Evolutionary conservation across 2,888 invertebrate genomes (phyloP).

Genomic region (Antheraea assamensis): DNA sequence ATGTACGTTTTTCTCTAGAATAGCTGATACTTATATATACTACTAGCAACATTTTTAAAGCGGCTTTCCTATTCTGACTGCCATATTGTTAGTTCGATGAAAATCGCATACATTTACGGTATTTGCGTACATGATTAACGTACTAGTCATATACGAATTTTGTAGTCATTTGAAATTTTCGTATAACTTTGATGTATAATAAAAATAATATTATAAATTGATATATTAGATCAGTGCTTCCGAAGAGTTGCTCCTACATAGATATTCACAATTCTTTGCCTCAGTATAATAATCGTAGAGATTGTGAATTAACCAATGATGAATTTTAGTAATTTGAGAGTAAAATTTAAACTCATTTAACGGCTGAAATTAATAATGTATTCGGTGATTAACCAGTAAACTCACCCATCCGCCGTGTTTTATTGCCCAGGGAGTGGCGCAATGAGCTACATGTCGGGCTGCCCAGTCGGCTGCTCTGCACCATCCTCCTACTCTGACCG

Average conservation of each 20-base stretch:
- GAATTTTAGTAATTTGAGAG: neutral
- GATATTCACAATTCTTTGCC: too few species aligned
- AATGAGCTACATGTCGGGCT: constrained; percentile 77
- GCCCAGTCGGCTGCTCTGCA: constrained; percentile 82
- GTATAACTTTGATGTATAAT: too few species aligned
- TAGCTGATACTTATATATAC: too few species aligned
- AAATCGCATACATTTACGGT: neutral
- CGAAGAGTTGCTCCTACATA: too few species aligned
- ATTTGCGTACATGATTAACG: neutral
- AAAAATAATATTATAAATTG: too few species aligned
- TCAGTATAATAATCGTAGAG: too few species aligned
- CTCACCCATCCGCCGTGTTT: constrained; percentile 83
- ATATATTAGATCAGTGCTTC: too few species aligned
- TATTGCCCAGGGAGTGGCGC: constrained; percentile 81
- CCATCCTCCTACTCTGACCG: constrained; percentile 73
- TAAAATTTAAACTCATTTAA: neutral
- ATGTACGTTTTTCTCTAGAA: neutral
- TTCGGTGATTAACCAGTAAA: neutral
- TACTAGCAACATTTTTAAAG: too few species aligned
- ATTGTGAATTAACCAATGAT: neutral
- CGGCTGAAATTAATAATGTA: neutral
- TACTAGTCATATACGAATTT: neutral
- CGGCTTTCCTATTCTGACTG: too few species aligned
- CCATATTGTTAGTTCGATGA: neutral
- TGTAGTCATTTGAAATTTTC: too few species aligned